Conservation (phyloP, 2,797 vertebrate genomes). For the Acanthopagrus latus region DNA sequence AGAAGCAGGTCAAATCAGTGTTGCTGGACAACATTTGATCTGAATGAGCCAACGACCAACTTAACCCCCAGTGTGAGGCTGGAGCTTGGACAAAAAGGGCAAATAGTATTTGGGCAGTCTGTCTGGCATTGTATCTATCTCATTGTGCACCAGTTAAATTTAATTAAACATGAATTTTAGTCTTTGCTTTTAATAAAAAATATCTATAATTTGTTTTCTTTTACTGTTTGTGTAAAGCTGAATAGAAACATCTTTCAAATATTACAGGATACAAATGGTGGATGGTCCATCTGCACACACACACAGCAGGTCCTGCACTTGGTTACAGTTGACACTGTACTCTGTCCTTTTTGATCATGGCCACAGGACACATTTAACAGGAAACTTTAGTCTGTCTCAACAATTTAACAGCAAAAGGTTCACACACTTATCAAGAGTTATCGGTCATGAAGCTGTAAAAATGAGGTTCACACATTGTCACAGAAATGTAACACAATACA, state of each 20-base stretch:
- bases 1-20: constrained; percentile 41
- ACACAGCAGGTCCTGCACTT: background rate
- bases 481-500: constrained; percentile 37
- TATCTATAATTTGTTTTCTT: background rate
- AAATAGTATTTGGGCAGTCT: background rate
- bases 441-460: constrained; percentile 20
- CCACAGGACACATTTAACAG: constrained; percentile 40
- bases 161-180: background rate
- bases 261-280: background rate
- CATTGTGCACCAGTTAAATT: background rate
- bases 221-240: background rate
- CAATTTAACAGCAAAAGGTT: constrained; percentile 46
- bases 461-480: constrained; percentile 50
- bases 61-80: constrained; percentile 35
- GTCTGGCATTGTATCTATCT: background rate
- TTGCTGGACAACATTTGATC: constrained; percentile 38
- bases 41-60: constrained; percentile 37
- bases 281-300: constrained; percentile 11
- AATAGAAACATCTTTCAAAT: background rate
- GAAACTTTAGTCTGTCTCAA: constrained; percentile 45
- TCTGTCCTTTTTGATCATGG: constrained; percentile 29
- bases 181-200: background rate
- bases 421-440: constrained; percentile 30
- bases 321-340: background rate
- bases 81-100: constrained; percentile 21